Evolutionary conservation across 2,113 vertebrate genomes (phyloP).

Genomic region (Entomyzon cyanotis): DNA sequence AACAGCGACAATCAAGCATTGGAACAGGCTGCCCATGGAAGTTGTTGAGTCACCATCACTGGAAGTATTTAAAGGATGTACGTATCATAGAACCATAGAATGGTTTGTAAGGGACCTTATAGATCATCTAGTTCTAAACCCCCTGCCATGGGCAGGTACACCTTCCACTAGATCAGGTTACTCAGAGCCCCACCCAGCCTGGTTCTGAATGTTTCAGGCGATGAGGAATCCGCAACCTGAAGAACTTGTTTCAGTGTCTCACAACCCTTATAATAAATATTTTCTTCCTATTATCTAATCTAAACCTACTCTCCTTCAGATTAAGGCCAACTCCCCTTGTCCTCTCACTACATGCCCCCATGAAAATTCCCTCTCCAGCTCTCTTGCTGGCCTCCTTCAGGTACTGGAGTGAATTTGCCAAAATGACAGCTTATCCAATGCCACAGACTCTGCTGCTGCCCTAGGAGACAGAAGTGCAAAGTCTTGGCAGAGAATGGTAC

Average conservation of each 20-base stretch:
- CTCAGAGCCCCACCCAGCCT: background rate
- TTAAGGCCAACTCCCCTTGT: background rate
- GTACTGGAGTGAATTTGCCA: background rate
- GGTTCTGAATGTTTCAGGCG: background rate
- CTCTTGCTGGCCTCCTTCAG: background rate
- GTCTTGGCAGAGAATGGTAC: background rate
- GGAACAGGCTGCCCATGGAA: background rate
- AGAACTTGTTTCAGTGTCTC: background rate
- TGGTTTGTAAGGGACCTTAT: background rate
- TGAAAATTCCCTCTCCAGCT: background rate
- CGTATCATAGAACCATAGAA: background rate
- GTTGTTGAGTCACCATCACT: background rate
- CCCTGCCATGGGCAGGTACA: background rate
- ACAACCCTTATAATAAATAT: background rate
- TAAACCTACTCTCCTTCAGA: background rate
- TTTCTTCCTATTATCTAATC: background rate
- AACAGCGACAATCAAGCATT: too few species aligned
- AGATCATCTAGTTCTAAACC: background rate
- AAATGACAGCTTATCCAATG: background rate
- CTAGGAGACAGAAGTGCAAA: background rate
- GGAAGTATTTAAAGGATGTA: background rate
- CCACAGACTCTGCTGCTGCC: background rate
- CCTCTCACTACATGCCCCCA: background rate
- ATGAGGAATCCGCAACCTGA: background rate
- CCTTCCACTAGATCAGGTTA: background rate